A percentile compares a stretch with the other conserved stretches of the same genome.
Evolutionary conservation across 1,140 invertebrate species (phyloP).

Genomic region (Sarcophaga bullata): DNA sequence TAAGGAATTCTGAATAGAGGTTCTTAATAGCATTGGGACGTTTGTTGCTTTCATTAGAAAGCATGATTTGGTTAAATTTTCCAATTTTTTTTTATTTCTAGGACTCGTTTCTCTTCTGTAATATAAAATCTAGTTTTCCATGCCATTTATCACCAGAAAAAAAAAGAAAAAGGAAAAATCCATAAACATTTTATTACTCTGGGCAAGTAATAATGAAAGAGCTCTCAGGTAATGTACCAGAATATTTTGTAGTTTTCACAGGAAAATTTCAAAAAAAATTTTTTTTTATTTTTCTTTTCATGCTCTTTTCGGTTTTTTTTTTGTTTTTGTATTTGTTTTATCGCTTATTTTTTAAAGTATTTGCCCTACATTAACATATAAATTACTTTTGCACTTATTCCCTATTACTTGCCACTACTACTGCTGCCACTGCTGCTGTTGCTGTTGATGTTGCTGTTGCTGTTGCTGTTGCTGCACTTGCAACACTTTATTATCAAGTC

Average conservation of each 20-base stretch:
- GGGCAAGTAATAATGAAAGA: too few species aligned
- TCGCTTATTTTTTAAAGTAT: constrained; percentile 5
- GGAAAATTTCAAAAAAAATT: too few species aligned
- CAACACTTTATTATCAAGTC: constrained; percentile 15
- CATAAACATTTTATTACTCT: too few species aligned
- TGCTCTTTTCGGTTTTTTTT: not conserved
- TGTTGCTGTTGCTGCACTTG: not conserved
- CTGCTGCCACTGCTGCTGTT: not conserved
- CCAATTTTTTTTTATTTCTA: too few species aligned
- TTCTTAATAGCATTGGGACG: too few species aligned
- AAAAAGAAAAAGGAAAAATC: too few species aligned
- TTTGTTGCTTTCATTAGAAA: too few species aligned
- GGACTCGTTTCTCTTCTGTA: too few species aligned
- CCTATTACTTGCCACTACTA: not conserved
- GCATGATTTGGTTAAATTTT: too few species aligned
- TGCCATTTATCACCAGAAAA: not conserved
- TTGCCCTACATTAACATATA: constrained; percentile 14
- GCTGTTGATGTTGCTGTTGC: not conserved
- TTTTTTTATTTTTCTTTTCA: not conserved
- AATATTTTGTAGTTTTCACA: too few species aligned
- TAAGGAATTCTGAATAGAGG: too few species aligned
- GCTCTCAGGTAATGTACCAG: too few species aligned
- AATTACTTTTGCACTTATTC: constrained; percentile 10
- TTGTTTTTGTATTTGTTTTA: not conserved
- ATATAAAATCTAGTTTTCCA: not conserved